Evolutionary conservation across 2,797 vertebrate species (phyloP), one percentile per base, ranked within the genome.

Genomic region (Pelochelys cantorii): DNA sequence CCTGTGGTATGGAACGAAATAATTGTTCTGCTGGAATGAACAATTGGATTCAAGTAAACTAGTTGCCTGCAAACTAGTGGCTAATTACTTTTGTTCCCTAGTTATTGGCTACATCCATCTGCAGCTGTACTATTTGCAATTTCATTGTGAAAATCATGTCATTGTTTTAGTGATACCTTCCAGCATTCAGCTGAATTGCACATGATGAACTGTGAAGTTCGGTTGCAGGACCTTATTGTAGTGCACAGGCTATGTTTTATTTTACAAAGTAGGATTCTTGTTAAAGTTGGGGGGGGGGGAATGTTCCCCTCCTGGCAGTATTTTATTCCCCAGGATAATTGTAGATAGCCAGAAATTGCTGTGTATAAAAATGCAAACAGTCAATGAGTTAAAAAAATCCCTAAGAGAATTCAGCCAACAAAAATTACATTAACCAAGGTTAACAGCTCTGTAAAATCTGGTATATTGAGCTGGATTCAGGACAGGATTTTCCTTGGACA

Each of bases 1-100:
- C 54, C 59, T 77, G 55, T n/a, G n/a, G 37, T 65, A 34, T 34
- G 65, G 88, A 87, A 71, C 74, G n/a, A 83, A 81, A n/a, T 83
- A 42, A 55, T 81, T 88, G 85, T 89, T 74, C 74, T 84, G 60
- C 77, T 81, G 57, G 62, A 93, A 83, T 52, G 53, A 84, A 86
- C 84, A 86, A 80, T 75, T 87, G n/a, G 34, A 81, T 86, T 93
- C 55, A 75, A 87, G 57, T 90, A 84, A 90, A 84, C 60, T 83
- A 80, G 75, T 62, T 74, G 65, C 23, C 71, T 53, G 37, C 48
- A 77, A 87, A 80, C 62, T 93, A n/a, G 75, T 34, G 74, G 83
- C 74, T 88, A 78, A 88, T 92, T 84, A 81, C 87, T 88, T 77
- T 75, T 84, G 77, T 88, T 85, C 31, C 78, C 53, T 78, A 92